Conservation (phyloP, 2,113 vertebrate species). For the Poicephalus meyeri region DNA sequence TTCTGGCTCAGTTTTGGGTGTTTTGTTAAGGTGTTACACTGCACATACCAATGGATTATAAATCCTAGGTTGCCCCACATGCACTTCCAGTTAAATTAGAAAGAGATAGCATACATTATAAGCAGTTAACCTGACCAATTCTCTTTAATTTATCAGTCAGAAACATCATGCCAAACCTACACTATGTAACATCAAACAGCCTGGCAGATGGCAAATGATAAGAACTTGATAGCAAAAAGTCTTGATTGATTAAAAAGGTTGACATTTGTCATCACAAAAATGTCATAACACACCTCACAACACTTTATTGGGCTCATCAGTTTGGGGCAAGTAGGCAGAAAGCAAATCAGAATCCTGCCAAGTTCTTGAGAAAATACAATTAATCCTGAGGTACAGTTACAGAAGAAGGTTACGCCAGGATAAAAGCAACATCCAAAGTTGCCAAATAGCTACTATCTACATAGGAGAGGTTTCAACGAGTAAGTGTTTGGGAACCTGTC, state of each 20-base stretch:
- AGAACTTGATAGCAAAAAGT: background rate
- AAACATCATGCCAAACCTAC: background rate
- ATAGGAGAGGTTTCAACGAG: slow-evolving; percentile 13
- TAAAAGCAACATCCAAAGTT: slow-evolving; percentile 1
- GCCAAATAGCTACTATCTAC: slow-evolving; percentile 26
- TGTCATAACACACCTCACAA: slow-evolving; percentile 40
- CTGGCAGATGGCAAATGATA: background rate
- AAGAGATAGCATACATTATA: background rate
- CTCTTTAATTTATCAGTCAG: background rate
- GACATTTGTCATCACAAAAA: background rate
- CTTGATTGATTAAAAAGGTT: background rate
- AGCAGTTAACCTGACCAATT: background rate
- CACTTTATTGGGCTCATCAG: background rate
- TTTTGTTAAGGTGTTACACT: background rate
- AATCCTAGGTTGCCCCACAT: background rate
- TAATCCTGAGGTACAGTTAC: slow-evolving; percentile 16
- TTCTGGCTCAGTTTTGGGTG: background rate
- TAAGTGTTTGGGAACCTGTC: slow-evolving; percentile 26
- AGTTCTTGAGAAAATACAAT: slow-evolving; percentile 31
- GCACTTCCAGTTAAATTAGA: background rate
- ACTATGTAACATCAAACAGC: background rate
- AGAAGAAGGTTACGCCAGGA: slow-evolving; percentile 18
- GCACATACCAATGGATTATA: background rate
- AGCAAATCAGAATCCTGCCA: slow-evolving; percentile 1
- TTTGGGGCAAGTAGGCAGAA: slow-evolving; percentile 8